These are phyloP conservation scores for Epinephelus coioides DNA, from an alignment of 2,797 vertebrate genomes.

Conservation along the genomic window DNA sequence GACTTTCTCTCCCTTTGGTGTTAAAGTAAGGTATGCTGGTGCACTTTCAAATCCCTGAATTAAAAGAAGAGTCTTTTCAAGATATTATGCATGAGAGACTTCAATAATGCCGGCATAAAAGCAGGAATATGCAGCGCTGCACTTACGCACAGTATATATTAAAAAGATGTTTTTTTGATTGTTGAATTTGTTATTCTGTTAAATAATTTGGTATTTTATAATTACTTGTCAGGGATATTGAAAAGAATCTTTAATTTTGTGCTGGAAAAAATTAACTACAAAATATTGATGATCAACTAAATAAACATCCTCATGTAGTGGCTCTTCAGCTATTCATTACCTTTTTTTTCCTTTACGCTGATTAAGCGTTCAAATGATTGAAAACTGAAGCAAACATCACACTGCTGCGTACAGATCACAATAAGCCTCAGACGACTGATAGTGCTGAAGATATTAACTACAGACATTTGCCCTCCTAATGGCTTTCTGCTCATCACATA, in stretches of 20 bases:
- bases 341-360: slow-evolving; percentile 23
- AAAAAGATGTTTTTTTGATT: slow-evolving; percentile 49
- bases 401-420: slow-evolving; percentile 9
- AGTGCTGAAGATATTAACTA: background rate
- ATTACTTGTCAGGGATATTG: slow-evolving; percentile 19
- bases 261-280: background rate
- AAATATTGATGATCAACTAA: slow-evolving; percentile 6
- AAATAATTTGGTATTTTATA: slow-evolving; percentile 36
- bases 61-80: slow-evolving; percentile 69
- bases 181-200: slow-evolving; percentile 43
- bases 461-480: slow-evolving; percentile 2
- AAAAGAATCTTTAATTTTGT: slow-evolving; percentile 36
- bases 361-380: slow-evolving; percentile 32
- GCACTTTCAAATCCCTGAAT: slow-evolving; percentile 75
- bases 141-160: slow-evolving; percentile 48
- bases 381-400: slow-evolving; percentile 21
- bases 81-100: slow-evolving; percentile 72
- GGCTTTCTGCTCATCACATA: slow-evolving; percentile 7
- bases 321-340: slow-evolving; percentile 18
- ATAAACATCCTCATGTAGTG: background rate
- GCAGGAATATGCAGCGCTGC: slow-evolving; percentile 55
- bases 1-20: slow-evolving; percentile 80
- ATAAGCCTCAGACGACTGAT: background rate
- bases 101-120: slow-evolving; percentile 66
- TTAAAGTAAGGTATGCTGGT: slow-evolving; percentile 72